A percentile compares a stretch with the other conserved stretches of the same genome.
phyloP scores from a whole-genome alignment of 2,888 invertebrate species.

The Mycogona germanica region DNA sequence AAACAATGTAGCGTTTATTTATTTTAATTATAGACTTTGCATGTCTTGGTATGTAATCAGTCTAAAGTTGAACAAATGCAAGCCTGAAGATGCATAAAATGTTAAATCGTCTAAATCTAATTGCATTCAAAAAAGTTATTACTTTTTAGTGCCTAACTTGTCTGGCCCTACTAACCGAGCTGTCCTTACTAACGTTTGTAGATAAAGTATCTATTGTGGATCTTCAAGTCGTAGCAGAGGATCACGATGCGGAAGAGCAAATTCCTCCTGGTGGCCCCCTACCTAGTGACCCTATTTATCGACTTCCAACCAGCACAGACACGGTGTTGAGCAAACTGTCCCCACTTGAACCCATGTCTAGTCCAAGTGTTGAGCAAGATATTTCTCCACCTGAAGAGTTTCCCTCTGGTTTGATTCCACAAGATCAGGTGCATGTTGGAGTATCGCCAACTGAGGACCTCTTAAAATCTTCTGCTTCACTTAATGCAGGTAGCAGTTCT shows the following conservation, averaged over 20 bases:
- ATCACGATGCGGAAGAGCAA: constrained; percentile 15
- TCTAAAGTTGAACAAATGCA: constrained; percentile 13
- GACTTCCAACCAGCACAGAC: background rate
- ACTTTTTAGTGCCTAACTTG: constrained; percentile 8
- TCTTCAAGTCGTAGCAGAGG: constrained; percentile 17
- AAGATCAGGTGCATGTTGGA: constrained; percentile 29
- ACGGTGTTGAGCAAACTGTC: constrained; percentile 19
- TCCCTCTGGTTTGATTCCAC: constrained; percentile 22
- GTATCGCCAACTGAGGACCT: constrained; percentile 29
- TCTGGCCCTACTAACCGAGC: constrained; percentile 19
- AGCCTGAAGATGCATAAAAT: constrained; percentile 11
- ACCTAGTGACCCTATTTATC: background rate
- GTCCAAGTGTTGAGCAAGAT: constrained; percentile 22
- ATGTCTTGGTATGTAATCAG: no score
- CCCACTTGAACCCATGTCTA: constrained; percentile 18
- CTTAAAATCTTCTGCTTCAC: background rate
- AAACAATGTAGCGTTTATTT: constrained; percentile 1
- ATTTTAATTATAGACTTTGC: background rate
- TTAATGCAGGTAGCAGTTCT: background rate
- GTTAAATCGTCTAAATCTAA: background rate
- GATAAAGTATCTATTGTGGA: constrained; percentile 19
- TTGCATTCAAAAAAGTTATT: constrained; percentile 2
- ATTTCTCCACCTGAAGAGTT: constrained; percentile 28
- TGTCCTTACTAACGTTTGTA: constrained; percentile 23
- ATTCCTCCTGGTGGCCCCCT: constrained; percentile 9